Evolutionary conservation across 2,888 invertebrate species (phyloP).

Genomic region (Hyposoter dolosus): DNA sequence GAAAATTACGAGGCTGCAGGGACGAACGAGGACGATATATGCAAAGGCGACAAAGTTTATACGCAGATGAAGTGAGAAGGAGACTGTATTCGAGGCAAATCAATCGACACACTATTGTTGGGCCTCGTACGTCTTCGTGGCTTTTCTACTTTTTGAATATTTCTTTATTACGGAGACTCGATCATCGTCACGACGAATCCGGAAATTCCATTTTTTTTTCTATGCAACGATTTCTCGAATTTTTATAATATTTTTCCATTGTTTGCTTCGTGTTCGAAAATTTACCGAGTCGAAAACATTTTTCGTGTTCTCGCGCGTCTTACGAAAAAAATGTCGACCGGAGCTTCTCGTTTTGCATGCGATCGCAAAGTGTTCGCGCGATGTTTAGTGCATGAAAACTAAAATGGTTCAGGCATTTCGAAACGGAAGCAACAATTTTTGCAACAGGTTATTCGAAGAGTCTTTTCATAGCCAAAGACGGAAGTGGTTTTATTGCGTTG

Average conservation of each 20-base stretch:
- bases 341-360: too few species aligned
- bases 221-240: neutral
- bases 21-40: conserved; percentile 40
- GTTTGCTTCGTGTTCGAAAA: too few species aligned
- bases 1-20: conserved; percentile 38
- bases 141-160: neutral
- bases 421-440: neutral
- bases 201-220: neutral
- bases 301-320: too few species aligned
- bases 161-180: neutral
- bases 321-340: too few species aligned
- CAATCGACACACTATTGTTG: conserved; percentile 72
- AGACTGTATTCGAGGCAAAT: conserved; percentile 72
- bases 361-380: too few species aligned
- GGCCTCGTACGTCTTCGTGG: neutral
- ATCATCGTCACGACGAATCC: neutral
- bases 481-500: too few species aligned
- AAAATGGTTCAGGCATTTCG: too few species aligned
- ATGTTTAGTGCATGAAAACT: too few species aligned
- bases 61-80: conserved; percentile 22
- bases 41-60: conserved; percentile 19
- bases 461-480: neutral
- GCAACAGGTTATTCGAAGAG: neutral
- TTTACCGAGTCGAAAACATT: too few species aligned
- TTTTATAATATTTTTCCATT: too few species aligned